These are phyloP conservation scores for Bolborhynchus lineola DNA, from an alignment of 2,113 vertebrate genomes.

Conservation along the genomic window DNA sequence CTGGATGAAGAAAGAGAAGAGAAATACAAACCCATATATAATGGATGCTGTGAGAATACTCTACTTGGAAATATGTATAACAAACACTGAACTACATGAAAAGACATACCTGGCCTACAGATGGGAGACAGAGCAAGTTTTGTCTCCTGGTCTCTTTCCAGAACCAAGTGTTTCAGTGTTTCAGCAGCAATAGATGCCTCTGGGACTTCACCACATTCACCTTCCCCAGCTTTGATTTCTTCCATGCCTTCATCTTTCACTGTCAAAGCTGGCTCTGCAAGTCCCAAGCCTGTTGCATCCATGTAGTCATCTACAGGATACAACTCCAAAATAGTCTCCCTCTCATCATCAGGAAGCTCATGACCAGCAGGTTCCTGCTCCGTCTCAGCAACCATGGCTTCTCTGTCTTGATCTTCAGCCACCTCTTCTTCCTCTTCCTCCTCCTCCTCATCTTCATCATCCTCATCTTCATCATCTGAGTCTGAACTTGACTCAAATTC, in stretches of 20 bases:
- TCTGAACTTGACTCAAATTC: constrained; percentile 88
- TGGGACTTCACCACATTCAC: constrained; percentile 8
- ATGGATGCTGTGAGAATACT: background rate
- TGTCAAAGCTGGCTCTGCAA: constrained; percentile 25
- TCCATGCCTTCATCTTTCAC: constrained; percentile 36
- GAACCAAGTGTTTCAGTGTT: constrained; percentile 55
- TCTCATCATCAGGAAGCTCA: constrained; percentile 41
- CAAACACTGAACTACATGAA: background rate
- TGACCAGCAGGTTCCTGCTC: background rate
- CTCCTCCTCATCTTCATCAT: constrained; percentile 61
- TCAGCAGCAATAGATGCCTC: constrained; percentile 54
- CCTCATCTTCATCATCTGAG: constrained; percentile 78
- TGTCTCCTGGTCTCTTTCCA: constrained; percentile 54
- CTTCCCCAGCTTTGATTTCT: constrained; percentile 32
- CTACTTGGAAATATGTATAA: background rate
- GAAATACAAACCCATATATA: background rate
- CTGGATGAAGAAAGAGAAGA: background rate
- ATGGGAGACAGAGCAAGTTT: background rate
- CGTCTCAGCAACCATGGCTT: constrained; percentile 34
- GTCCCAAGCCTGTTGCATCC: constrained; percentile 34
- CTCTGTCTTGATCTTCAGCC: constrained; percentile 40
- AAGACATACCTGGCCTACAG: constrained; percentile 7
- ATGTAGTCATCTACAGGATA: constrained; percentile 58
- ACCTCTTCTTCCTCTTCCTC: constrained; percentile 64
- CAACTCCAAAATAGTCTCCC: constrained; percentile 58